These are phyloP conservation scores for Melanerpes aurifrons DNA, from an alignment of 2,113 vertebrate genomes.

Conservation along the genomic window DNA sequence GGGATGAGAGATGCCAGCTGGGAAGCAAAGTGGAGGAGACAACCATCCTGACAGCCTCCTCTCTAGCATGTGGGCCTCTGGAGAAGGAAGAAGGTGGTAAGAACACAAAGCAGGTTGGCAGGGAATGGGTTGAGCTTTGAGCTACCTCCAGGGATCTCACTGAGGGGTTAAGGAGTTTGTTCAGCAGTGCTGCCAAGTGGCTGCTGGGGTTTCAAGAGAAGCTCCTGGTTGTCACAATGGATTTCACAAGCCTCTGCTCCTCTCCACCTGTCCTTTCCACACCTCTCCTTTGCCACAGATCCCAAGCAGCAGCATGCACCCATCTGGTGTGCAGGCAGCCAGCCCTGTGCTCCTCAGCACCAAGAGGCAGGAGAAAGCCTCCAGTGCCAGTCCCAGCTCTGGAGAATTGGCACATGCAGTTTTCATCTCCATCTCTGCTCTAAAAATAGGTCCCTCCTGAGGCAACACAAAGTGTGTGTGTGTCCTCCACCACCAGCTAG, in stretches of 20 bases:
- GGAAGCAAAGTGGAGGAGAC: background rate
- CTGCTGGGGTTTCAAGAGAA: background rate
- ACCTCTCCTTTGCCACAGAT: background rate
- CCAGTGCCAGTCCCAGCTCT: background rate
- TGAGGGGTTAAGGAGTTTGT: background rate
- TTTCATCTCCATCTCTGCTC: background rate
- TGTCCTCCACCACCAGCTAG: background rate
- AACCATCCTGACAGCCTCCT: background rate
- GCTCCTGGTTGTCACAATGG: background rate
- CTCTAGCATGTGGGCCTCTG: background rate
- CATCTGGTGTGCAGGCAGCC: accelerated
- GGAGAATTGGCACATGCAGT: background rate
- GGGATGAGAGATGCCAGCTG: background rate
- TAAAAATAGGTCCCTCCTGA: conserved; percentile 23
- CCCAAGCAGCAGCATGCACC: background rate
- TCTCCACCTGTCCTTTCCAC: background rate
- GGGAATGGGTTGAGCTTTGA: accelerated
- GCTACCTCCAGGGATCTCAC: background rate
- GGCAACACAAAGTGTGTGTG: background rate
- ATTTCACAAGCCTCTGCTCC: background rate
- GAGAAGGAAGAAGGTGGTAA: background rate
- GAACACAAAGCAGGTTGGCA: background rate
- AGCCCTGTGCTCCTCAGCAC: background rate
- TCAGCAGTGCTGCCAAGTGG: background rate
- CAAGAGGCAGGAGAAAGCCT: accelerated